Conservation (phyloP, 2,113 vertebrate species). For the Cynopterus brachyotis region DNA sequence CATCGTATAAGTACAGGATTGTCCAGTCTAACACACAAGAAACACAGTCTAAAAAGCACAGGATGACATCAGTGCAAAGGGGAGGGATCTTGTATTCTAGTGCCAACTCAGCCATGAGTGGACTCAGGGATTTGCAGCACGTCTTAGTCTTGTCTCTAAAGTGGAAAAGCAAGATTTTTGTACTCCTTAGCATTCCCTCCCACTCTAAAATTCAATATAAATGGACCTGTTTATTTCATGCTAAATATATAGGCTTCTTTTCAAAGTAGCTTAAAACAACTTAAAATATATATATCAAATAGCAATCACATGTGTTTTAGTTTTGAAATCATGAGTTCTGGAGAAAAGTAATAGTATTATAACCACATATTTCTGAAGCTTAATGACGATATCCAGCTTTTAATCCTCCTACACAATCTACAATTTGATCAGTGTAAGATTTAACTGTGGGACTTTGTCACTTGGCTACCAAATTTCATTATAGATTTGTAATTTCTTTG, state of each 20-base stretch:
- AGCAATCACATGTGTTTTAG: background rate
- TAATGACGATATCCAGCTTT: background rate
- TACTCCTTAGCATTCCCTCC: background rate
- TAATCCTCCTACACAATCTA: conserved; percentile 26
- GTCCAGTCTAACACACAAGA: background rate
- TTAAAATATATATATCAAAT: background rate
- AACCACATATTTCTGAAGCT: conserved; percentile 28
- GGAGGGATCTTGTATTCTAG: background rate
- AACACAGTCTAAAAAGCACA: background rate
- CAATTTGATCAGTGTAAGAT: background rate
- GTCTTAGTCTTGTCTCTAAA: background rate
- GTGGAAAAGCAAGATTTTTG: background rate
- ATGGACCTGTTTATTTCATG: background rate
- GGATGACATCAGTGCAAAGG: background rate
- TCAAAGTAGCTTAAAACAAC: conserved; percentile 15
- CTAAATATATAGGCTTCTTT: background rate
- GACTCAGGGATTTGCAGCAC: background rate
- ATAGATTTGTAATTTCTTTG: background rate
- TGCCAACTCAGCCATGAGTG: background rate
- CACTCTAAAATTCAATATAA: background rate
- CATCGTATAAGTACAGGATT: background rate
- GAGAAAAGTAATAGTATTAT: background rate
- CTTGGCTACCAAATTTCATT: background rate
- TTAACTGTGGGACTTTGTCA: background rate
- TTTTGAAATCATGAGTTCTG: background rate